Percentiles rank a stretch among this genome's conserved stretches.
These are phyloP conservation scores for Ataeniobius toweri DNA, from an alignment of 2,797 vertebrate species.

Conservation along the genomic window DNA sequence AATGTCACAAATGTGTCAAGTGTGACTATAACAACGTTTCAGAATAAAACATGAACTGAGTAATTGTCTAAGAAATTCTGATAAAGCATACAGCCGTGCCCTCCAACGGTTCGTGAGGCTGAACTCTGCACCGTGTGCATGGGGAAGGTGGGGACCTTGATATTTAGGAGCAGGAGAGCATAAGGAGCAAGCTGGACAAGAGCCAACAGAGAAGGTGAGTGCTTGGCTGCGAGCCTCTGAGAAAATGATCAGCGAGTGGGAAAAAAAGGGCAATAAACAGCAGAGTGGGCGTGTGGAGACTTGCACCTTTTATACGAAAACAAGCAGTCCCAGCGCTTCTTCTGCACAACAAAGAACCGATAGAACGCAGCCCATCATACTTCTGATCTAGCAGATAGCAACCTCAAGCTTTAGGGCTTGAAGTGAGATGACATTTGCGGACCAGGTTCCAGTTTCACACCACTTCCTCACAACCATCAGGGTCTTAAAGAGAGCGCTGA, in stretches of 20 bases:
- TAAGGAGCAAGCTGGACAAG: conserved; percentile 2
- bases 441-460: conserved; percentile 27
- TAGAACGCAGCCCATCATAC: conserved; percentile 13
- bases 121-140: not conserved
- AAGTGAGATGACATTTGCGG: conserved; percentile 38
- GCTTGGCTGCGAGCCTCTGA: conserved; percentile 32
- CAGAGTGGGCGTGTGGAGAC: conserved; percentile 67
- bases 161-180: conserved; percentile 3
- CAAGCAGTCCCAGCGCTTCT: conserved; percentile 22
- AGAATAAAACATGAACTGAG: conserved; percentile 10
- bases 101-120: not conserved
- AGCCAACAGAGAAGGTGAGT: conserved; percentile 16
- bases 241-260: conserved; percentile 49
- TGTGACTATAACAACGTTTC: not conserved
- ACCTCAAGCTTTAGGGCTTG: conserved; percentile 6
- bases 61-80: not conserved
- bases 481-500: conserved; percentile 7
- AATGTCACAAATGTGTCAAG: not conserved
- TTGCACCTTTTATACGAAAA: conserved; percentile 43
- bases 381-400: conserved; percentile 31
- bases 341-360: conserved; percentile 23
- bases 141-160: not conserved
- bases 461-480: conserved; percentile 37
- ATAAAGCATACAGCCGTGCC: not conserved
- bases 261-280: conserved; percentile 47